Percentiles rank a stretch among this genome's conserved stretches.
Conservation (phyloP, 2,797 vertebrate genomes). For the Enteromius viviparus region DNA sequence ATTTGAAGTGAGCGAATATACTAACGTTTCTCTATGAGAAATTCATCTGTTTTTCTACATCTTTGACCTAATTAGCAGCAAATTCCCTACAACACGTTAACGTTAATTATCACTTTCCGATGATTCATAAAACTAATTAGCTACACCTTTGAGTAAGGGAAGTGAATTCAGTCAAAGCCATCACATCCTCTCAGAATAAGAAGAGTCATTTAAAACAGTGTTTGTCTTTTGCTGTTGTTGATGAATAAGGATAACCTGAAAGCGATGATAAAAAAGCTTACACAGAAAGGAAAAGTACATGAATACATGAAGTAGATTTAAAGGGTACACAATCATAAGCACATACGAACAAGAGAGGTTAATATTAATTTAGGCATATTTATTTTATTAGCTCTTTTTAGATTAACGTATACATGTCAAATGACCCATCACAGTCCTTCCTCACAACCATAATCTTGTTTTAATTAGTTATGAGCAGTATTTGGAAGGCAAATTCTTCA, state of each 20-base stretch:
- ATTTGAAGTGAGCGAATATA: background rate
- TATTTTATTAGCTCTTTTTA: background rate
- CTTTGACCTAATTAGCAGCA: conserved; percentile 39
- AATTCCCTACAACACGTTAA: background rate
- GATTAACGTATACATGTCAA: background rate
- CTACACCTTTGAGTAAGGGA: conserved; percentile 27
- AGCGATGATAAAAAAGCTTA: background rate
- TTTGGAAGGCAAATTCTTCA: background rate
- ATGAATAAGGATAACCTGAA: conserved; percentile 26
- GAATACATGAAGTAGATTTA: background rate
- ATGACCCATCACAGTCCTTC: background rate
- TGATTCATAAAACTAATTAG: conserved; percentile 36
- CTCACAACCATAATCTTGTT: background rate
- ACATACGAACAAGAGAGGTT: background rate
- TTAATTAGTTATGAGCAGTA: background rate
- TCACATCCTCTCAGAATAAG: conserved; percentile 5
- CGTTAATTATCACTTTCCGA: conserved; percentile 28
- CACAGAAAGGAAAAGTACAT: conserved; percentile 4
- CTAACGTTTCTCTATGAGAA: background rate
- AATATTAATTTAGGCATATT: background rate
- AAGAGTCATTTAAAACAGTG: conserved; percentile 7
- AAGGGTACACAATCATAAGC: background rate
- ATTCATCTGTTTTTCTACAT: conserved; percentile 2
- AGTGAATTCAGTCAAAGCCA: conserved; percentile 10
- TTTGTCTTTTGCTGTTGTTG: conserved; percentile 19